A percentile compares a stretch with the other conserved stretches of the same genome.
phyloP scores from a whole-genome alignment of 2,888 invertebrate species.

The Eumacrocentrus americanus region DNA sequence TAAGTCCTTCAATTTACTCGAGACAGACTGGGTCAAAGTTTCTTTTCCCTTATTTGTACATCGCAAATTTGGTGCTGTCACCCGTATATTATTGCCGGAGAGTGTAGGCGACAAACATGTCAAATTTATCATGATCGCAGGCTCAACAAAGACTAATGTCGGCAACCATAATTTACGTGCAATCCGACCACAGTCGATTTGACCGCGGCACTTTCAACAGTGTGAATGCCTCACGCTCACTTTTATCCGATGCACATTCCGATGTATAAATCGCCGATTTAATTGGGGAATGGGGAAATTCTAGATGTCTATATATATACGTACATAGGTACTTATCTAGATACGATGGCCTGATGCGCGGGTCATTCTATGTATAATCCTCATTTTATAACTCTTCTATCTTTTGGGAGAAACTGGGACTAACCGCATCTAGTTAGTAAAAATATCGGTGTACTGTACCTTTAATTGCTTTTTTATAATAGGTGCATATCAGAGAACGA shows the following conservation, averaged over 20 bases:
- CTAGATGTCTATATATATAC: neutral
- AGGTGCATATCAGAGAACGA: too few relatives aligned
- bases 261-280: too few relatives aligned
- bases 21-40: conserved; percentile 1
- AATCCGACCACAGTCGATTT: neutral
- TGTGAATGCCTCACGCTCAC: neutral
- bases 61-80: neutral
- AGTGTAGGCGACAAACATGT: neutral
- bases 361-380: too few relatives aligned
- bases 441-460: neutral
- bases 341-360: neutral
- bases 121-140: conserved; percentile 5
- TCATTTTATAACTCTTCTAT: too few relatives aligned
- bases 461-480: too few relatives aligned
- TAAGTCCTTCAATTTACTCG: neutral
- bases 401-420: too few relatives aligned
- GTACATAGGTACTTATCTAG: too few relatives aligned
- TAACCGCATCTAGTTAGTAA: neutral
- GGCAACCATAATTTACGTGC: neutral
- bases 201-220: neutral
- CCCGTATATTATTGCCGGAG: neutral
- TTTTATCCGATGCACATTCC: neutral
- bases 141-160: neutral
- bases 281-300: neutral
- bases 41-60: neutral